Conservation (phyloP, 2,888 invertebrate species). For the Cactoblastis cactorum region DNA sequence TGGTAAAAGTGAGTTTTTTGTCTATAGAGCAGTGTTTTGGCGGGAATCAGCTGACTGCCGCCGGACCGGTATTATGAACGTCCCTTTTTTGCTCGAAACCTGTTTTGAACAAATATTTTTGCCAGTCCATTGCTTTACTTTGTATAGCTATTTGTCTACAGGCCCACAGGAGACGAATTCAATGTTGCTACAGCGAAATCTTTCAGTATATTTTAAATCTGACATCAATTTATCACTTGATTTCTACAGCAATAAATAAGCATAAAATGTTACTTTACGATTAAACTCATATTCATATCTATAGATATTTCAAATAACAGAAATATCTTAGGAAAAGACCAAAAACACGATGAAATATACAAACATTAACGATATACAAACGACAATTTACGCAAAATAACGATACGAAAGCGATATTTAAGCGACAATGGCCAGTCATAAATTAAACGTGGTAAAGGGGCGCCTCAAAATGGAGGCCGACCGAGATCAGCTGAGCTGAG, state of each 20-base stretch:
- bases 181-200: neutral
- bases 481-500: slow-evolving; percentile 35
- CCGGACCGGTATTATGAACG: slow-evolving; percentile 23
- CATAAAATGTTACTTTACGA: too few species aligned
- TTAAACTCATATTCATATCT: too few species aligned
- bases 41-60: slow-evolving; percentile 32
- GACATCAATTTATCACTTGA: neutral
- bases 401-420: neutral
- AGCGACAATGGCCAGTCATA: slow-evolving; percentile 16
- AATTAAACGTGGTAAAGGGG: slow-evolving; percentile 26
- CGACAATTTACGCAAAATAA: too few species aligned
- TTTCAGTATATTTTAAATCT: neutral
- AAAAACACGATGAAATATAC: too few species aligned
- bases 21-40: slow-evolving; percentile 23
- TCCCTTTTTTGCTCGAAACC: slow-evolving; percentile 19
- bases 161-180: neutral
- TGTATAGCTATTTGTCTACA: neutral
- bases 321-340: too few species aligned
- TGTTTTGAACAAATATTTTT: slow-evolving; percentile 20
- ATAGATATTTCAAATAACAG: too few species aligned
- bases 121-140: slow-evolving; percentile 11
- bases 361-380: too few species aligned
- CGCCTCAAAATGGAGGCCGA: slow-evolving; percentile 32
- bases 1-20: slow-evolving; percentile 25
- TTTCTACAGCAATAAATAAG: too few species aligned